Evolutionary conservation across 1,140 invertebrate genomes (phyloP), one percentile per base, ranked within the genome.

Genomic region (Orius laevigatus): DNA sequence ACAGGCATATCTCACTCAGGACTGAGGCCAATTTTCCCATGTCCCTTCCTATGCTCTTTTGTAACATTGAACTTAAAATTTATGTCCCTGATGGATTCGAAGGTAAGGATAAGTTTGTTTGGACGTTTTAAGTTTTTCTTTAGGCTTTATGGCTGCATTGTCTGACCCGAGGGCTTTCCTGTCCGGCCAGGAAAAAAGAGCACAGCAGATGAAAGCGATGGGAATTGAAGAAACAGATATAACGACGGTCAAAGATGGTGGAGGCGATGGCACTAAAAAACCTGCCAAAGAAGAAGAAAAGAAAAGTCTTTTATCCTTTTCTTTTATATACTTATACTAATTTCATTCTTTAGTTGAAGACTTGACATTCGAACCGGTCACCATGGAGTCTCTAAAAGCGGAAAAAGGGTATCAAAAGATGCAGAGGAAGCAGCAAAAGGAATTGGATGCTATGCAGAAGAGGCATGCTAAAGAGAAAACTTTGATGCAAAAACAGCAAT

Each of bases 11-110:
- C 53, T 93, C 94, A 1, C 70, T 99, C 1, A 66, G 96, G 48
- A 98, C 95, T 1, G 96, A 99, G 66, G 92, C 93, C 33, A 98
- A 98, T 66, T 98, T 98, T 65, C 92, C 95, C 25, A 91, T 98
- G 81, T 95, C 93, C 1, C 69, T 99, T 55, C 92, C 95, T 34
- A 98, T 97, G 80, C 68, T 98, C 45, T 99, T 99, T 68, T 97
- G 94, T 65, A 91, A 96, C 64, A 95, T 99, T 59, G 92, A 97
- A 66, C 77, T 98, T 36, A 98, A 98, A 70, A 99, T 98, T 56
- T 99, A 99, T 70, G 93, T 98, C 50, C 96, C 96, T 45, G 95
- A 98, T 71, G 95, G 95, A 48, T 86, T 98, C 63, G 90, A 93
- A 76, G 87, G 87, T 87, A 63, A 62, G 4, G n/a, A 4, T 31